These are phyloP conservation scores for Diarsia dahlii DNA, from an alignment of 2,888 invertebrate genomes.

Conservation along the genomic window DNA sequence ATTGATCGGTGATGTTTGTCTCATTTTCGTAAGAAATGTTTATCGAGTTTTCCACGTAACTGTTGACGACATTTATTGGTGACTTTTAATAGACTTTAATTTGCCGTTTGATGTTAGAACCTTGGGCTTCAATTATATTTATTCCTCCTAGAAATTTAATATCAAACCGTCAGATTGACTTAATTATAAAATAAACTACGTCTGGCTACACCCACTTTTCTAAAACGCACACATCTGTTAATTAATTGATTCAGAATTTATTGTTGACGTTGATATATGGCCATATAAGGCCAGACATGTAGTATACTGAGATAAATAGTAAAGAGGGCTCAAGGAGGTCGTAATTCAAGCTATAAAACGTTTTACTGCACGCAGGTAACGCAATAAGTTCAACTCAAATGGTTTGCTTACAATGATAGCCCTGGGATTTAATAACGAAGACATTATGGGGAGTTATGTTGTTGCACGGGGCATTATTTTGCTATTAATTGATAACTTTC, in stretches of 20 bases:
- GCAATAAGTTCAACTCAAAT: conserved; percentile 52
- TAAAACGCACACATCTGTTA: conserved; percentile 38
- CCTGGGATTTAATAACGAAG: conserved; percentile 59
- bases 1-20: not conserved
- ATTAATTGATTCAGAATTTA: conserved; percentile 60
- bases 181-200: conserved; percentile 11
- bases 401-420: conserved; percentile 52
- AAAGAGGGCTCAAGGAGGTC: conserved; percentile 66
- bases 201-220: conserved; percentile 25
- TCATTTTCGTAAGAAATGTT: conserved; percentile 17
- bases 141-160: conserved; percentile 17
- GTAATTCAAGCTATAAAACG: conserved; percentile 71
- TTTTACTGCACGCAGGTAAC: conserved; percentile 69
- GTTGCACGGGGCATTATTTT: not conserved
- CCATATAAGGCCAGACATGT: conserved; percentile 52
- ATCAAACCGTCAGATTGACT: conserved; percentile 11
- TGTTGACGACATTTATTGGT: conserved; percentile 18
- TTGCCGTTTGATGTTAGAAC: conserved; percentile 31
- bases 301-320: conserved; percentile 66
- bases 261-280: conserved; percentile 57
- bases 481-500: not conserved
- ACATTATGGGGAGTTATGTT: conserved; percentile 21
- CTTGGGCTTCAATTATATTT: conserved; percentile 9
- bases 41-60: conserved; percentile 21
- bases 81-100: conserved; percentile 24